Evolutionary conservation across 1,140 invertebrate genomes (phyloP).

Genomic region (Calephelis virginiensis): DNA sequence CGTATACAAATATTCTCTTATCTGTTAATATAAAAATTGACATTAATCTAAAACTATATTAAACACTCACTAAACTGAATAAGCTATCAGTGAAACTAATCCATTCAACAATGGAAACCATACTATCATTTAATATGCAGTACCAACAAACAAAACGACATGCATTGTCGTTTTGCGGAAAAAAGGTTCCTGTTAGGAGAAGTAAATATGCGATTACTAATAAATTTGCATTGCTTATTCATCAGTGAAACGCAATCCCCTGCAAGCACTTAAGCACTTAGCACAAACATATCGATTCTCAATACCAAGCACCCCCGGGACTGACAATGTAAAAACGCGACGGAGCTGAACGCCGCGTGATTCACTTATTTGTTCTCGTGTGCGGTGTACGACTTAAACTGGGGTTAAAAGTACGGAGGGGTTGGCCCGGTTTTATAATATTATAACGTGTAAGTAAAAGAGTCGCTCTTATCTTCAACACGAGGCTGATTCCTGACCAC

Average conservation of each 20-base stretch:
- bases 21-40: too few species aligned
- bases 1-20: too few species aligned
- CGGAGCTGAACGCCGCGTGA: conserved; percentile 49
- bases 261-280: conserved; percentile 74
- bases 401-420: conserved; percentile 54
- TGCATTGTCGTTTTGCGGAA: conserved; percentile 7
- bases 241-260: conserved; percentile 67
- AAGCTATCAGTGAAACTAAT: too few species aligned
- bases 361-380: conserved; percentile 62
- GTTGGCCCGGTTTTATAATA: conserved; percentile 63
- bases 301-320: conserved; percentile 62
- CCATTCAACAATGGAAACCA: not conserved
- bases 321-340: conserved; percentile 70
- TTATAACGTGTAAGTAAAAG: conserved; percentile 76
- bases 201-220: conserved; percentile 37
- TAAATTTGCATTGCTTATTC: conserved; percentile 69
- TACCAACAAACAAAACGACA: conserved; percentile 6
- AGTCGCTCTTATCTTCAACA: conserved; percentile 70
- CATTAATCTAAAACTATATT: too few species aligned
- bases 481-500: conserved; percentile 72
- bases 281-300: conserved; percentile 72
- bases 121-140: not conserved
- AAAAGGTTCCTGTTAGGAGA: conserved; percentile 26
- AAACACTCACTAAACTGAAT: too few species aligned
- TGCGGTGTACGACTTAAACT: conserved; percentile 58